These are phyloP conservation scores for Nestor notabilis DNA, from an alignment of 2,113 vertebrate genomes.

Conservation along the genomic window DNA sequence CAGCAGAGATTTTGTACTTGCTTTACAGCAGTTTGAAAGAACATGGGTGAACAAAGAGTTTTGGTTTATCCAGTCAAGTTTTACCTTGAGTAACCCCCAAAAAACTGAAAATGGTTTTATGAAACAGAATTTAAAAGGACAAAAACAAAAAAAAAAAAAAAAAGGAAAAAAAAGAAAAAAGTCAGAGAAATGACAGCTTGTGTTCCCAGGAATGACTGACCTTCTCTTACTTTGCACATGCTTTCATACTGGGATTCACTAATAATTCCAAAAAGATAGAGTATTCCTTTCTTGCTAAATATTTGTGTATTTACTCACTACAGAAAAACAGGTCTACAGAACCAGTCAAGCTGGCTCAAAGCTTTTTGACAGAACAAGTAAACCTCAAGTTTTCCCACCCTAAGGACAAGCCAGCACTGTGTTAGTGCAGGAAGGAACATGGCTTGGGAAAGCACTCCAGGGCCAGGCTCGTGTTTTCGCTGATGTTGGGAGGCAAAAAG, in stretches of 20 bases:
- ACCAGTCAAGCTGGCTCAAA: not conserved
- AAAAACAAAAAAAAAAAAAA: no score
- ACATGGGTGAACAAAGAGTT: fast-evolving
- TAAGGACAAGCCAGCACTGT: not conserved
- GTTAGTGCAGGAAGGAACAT: not conserved
- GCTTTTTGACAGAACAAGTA: not conserved
- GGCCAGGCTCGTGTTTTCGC: not conserved
- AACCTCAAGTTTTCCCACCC: not conserved
- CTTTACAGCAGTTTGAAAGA: not conserved
- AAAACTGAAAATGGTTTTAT: not conserved
- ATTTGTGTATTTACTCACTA: not conserved
- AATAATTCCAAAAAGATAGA: not conserved
- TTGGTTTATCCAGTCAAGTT: not conserved
- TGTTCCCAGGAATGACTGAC: not conserved
- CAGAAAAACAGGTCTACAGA: not conserved
- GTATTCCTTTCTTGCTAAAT: not conserved
- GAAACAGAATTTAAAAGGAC: not conserved
- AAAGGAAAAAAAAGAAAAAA: not conserved
- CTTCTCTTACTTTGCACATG: not conserved
- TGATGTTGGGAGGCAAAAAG: not conserved
- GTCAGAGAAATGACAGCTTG: not conserved
- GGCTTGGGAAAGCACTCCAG: not conserved
- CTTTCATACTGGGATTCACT: not conserved
- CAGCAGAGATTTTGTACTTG: not conserved
- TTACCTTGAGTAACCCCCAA: not conserved